Percentiles rank a stretch among this genome's conserved stretches.
These are phyloP conservation scores for Metalampra italica DNA, from an alignment of 2,888 invertebrate genomes.

Conservation along the genomic window DNA sequence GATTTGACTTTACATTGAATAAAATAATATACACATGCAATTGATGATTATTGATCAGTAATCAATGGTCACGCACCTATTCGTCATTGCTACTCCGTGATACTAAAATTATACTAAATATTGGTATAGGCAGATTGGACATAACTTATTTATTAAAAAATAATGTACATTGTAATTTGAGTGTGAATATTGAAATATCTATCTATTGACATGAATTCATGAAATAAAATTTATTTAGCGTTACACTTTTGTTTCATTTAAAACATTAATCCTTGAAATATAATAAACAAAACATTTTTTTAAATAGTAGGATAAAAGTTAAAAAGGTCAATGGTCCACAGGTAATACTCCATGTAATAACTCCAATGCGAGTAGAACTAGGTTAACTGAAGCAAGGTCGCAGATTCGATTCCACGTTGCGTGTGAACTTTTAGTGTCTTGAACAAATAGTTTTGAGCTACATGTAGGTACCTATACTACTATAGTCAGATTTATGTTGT, in stretches of 20 bases:
- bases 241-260: conserved; percentile 47
- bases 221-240: conserved; percentile 68
- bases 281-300: too few species aligned
- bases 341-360: too few species aligned
- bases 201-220: conserved; percentile 53
- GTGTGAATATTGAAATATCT: conserved; percentile 46
- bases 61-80: conserved; percentile 1
- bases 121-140: conserved; percentile 45
- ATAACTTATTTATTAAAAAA: conserved; percentile 22
- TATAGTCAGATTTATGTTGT: too few species aligned
- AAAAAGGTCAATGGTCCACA: too few species aligned
- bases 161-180: conserved; percentile 52
- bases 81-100: conserved; percentile 43
- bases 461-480: too few species aligned
- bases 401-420: too few species aligned
- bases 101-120: conserved; percentile 43
- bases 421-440: too few species aligned
- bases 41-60: conserved; percentile 7
- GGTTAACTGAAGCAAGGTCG: too few species aligned
- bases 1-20: not conserved
- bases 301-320: too few species aligned
- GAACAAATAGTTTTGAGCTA: too few species aligned
- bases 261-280: too few species aligned
- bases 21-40: conserved; percentile 25
- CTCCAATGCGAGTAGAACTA: too few species aligned